These are phyloP conservation scores for Poecile atricapillus DNA, from an alignment of 2,113 vertebrate genomes.

Conservation along the genomic window DNA sequence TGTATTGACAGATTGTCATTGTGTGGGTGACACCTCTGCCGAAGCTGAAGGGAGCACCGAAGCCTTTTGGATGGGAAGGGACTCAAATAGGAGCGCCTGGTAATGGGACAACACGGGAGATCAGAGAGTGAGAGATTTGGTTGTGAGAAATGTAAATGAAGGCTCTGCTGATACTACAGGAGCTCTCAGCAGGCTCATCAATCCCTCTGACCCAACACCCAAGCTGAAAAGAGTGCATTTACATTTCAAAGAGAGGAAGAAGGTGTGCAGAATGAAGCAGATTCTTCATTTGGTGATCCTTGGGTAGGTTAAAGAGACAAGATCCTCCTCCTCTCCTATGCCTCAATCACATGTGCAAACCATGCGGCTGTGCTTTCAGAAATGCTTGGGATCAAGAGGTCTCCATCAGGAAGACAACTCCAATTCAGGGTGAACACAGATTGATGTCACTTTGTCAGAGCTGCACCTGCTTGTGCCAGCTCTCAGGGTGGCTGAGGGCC, in stretches of 20 bases:
- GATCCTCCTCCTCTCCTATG: not conserved
- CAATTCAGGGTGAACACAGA: not conserved
- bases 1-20: accelerated
- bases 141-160: not conserved
- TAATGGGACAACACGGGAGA: not conserved
- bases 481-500: slow-evolving; percentile 23
- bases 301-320: not conserved
- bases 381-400: not conserved
- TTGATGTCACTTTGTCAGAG: not conserved
- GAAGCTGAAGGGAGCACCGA: not conserved
- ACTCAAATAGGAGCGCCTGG: not conserved
- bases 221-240: not conserved
- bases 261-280: not conserved
- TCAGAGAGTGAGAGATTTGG: not conserved
- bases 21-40: not conserved
- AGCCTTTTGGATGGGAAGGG: not conserved
- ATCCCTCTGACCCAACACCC: not conserved
- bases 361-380: not conserved
- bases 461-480: not conserved
- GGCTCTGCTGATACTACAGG: not conserved
- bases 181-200: not conserved
- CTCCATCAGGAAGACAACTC: slow-evolving; percentile 3
- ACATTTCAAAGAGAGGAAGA: not conserved
- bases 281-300: not conserved
- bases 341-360: not conserved